These are phyloP conservation scores for Hermatobates lingyangjiaoensis DNA, from an alignment of 1,140 invertebrate species.

Conservation along the genomic window DNA sequence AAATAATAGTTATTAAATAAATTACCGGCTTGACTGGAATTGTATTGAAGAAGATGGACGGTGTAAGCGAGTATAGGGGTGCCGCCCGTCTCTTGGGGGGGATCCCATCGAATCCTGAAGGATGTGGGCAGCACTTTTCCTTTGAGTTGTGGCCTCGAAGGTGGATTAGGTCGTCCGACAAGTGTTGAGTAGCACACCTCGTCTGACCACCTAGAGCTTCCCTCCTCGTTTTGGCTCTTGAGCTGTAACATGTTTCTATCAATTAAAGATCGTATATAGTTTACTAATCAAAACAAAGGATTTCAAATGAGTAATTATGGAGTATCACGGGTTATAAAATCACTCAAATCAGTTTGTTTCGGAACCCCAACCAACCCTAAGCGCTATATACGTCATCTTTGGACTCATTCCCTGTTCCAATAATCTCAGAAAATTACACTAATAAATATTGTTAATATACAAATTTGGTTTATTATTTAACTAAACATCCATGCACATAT, in stretches of 20 bases:
- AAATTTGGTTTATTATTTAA: too few species aligned
- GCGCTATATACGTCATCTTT: too few species aligned
- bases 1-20: too few species aligned
- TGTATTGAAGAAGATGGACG: constrained; percentile 30
- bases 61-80: constrained; percentile 53
- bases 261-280: too few species aligned
- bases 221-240: constrained; percentile 58
- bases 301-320: neutral
- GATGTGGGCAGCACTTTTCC: constrained; percentile 58
- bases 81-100: constrained; percentile 57
- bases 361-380: too few species aligned
- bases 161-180: constrained; percentile 52
- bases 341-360: too few species aligned
- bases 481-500: too few species aligned
- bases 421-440: too few species aligned
- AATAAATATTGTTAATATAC: too few species aligned
- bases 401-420: too few species aligned
- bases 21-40: too few species aligned
- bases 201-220: constrained; percentile 60
- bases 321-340: neutral
- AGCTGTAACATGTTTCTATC: constrained; percentile 37
- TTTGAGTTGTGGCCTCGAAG: constrained; percentile 50
- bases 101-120: constrained; percentile 62
- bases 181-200: constrained; percentile 52
- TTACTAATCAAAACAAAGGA: neutral